Conservation (phyloP, 1,140 invertebrate genomes). For the Eumeta japonica region DNA sequence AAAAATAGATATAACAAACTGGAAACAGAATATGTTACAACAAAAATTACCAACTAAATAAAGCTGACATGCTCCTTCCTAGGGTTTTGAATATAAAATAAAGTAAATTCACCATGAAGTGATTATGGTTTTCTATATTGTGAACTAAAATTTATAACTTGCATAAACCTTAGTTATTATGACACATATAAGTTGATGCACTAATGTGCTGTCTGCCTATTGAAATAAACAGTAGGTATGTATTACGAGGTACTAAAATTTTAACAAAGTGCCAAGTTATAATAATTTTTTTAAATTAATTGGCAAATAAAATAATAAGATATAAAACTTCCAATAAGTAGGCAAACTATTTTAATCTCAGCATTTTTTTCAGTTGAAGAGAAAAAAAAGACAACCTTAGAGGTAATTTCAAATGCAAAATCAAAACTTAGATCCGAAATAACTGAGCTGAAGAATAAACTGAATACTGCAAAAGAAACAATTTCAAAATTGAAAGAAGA, state of each 20-base stretch:
- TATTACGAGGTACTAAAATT: not conserved
- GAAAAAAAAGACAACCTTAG: conserved; percentile 80
- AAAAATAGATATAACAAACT: no score
- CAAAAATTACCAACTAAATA: no score
- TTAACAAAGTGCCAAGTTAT: not conserved
- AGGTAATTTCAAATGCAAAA: conserved; percentile 77
- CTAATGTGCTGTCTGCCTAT: no score
- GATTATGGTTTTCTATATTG: no score
- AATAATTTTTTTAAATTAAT: not conserved
- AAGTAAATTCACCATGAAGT: no score
- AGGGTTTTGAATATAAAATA: no score
- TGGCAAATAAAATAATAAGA: not conserved
- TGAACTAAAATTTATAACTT: no score
- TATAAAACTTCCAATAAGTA: not conserved
- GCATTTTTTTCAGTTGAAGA: conserved; percentile 79
- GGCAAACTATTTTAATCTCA: not conserved
- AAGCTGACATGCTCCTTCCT: no score
- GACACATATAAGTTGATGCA: no score
- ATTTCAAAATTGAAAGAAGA: conserved; percentile 88
- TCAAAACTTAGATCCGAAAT: conserved; percentile 84
- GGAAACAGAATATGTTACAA: no score
- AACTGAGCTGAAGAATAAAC: conserved; percentile 79
- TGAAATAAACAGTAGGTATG: not conserved
- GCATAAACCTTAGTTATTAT: no score
- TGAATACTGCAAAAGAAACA: conserved; percentile 86